Evolutionary conservation across 2,888 invertebrate species (phyloP).

Genomic region (Thumatha senex): DNA sequence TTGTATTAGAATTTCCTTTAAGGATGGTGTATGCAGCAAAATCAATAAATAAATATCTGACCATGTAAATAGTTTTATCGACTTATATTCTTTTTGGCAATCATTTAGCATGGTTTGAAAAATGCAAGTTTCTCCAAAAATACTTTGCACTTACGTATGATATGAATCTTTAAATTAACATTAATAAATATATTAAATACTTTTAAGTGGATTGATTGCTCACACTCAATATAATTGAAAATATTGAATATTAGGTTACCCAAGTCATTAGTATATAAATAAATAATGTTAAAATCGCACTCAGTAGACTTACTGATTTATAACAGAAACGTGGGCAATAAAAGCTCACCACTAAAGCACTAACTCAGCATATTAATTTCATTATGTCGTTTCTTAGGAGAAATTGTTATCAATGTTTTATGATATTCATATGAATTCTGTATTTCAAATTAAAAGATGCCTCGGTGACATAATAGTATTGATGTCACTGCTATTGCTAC

Average conservation of each 20-base stretch:
- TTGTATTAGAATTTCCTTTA: too few species aligned
- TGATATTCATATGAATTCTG: too few species aligned
- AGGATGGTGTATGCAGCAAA: too few species aligned
- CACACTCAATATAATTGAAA: background rate
- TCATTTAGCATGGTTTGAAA: background rate
- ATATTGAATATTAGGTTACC: conserved; percentile 1
- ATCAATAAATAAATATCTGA: too few species aligned
- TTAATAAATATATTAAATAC: background rate
- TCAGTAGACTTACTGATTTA: background rate
- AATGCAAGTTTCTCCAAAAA: background rate
- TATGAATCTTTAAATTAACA: background rate
- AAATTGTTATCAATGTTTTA: conserved; percentile 5
- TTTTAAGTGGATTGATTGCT: background rate
- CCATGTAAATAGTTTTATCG: too few species aligned
- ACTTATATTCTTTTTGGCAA: too few species aligned
- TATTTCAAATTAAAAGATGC: too few species aligned
- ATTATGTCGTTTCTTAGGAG: background rate
- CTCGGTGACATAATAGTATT: too few species aligned
- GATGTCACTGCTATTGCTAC: too few species aligned
- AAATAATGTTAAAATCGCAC: background rate
- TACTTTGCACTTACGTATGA: background rate
- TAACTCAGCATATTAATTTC: conserved; percentile 5
- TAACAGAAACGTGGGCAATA: conserved; percentile 4
- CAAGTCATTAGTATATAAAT: background rate
- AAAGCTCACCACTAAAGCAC: background rate